phyloP scores from a whole-genome alignment of 2,888 invertebrate species.

The Conus canariensis region DNA sequence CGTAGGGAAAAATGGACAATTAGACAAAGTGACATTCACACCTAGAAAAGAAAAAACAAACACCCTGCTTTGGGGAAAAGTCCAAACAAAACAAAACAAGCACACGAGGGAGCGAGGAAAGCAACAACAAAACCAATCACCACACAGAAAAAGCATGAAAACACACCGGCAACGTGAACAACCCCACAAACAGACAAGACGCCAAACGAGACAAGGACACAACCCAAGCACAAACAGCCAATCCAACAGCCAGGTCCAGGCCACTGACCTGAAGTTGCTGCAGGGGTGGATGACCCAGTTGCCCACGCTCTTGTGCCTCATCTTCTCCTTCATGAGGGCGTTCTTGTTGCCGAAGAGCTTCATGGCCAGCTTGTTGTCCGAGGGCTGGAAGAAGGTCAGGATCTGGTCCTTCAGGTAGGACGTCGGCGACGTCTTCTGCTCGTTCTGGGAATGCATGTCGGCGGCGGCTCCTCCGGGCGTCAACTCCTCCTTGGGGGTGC shows the following conservation, averaged over 20 bases:
- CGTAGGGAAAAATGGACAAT: background rate
- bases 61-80: too few species aligned
- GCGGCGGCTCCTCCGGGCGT: conserved; percentile 83
- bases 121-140: background rate
- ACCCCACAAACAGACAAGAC: background rate
- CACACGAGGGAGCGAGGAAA: too few species aligned
- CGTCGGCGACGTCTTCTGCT: conserved; percentile 66
- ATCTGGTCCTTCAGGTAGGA: conserved; percentile 80
- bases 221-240: background rate
- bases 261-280: conserved; percentile 96
- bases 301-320: conserved; percentile 97
- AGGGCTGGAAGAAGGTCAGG: conserved; percentile 92
- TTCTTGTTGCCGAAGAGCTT: conserved; percentile 99
- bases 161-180: background rate
- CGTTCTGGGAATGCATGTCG: conserved; percentile 45
- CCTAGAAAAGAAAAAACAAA: background rate
- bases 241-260: background rate
- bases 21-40: too few species aligned
- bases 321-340: conserved; percentile 98
- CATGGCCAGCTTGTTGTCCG: conserved; percentile 99
- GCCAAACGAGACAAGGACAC: background rate
- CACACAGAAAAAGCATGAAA: background rate
- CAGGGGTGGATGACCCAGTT: conserved; percentile 99
- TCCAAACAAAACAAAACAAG: too few species aligned
- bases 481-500: conserved; percentile 98